These are phyloP conservation scores for Laspeyria flexula DNA, from an alignment of 2,888 invertebrate species.

Conservation along the genomic window DNA sequence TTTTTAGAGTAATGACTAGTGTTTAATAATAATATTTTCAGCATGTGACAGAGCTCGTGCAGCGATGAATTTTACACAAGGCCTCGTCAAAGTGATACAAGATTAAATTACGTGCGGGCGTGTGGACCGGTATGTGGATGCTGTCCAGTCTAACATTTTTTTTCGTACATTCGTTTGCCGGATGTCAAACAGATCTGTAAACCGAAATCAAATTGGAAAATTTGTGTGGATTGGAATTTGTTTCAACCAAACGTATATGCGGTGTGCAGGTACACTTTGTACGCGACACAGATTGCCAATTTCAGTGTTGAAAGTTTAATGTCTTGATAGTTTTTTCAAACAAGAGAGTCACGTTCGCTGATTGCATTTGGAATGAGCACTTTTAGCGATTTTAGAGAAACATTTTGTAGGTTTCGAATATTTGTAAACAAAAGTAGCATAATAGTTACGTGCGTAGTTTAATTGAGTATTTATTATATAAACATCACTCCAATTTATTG, in stretches of 20 bases:
- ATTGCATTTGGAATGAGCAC: neutral
- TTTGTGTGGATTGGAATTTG: slow-evolving; percentile 62
- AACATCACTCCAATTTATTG: too few species aligned
- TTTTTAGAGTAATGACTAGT: slow-evolving; percentile 32
- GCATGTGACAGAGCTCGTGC: slow-evolving; percentile 39
- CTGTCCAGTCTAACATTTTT: slow-evolving; percentile 54
- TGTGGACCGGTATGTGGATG: slow-evolving; percentile 53
- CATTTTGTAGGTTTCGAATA: neutral
- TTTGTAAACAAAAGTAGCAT: neutral
- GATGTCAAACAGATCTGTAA: slow-evolving; percentile 78
- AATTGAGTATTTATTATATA: too few species aligned
- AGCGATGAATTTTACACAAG: slow-evolving; percentile 57
- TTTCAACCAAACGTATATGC: slow-evolving; percentile 48
- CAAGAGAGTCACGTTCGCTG: neutral
- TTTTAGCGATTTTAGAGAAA: neutral
- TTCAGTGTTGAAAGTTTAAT: slow-evolving; percentile 11
- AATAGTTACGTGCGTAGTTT: too few species aligned
- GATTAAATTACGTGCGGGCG: slow-evolving; percentile 74
- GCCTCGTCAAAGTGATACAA: slow-evolving; percentile 73
- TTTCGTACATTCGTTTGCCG: slow-evolving; percentile 68
- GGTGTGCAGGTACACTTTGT: slow-evolving; percentile 27
- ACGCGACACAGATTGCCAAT: slow-evolving; percentile 27
- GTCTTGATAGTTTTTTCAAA: slow-evolving; percentile 6
- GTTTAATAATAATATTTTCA: slow-evolving; percentile 49
- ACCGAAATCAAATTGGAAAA: slow-evolving; percentile 71